phyloP scores from a whole-genome alignment of 1,140 invertebrate species.

The Pachypsylla venusta region DNA sequence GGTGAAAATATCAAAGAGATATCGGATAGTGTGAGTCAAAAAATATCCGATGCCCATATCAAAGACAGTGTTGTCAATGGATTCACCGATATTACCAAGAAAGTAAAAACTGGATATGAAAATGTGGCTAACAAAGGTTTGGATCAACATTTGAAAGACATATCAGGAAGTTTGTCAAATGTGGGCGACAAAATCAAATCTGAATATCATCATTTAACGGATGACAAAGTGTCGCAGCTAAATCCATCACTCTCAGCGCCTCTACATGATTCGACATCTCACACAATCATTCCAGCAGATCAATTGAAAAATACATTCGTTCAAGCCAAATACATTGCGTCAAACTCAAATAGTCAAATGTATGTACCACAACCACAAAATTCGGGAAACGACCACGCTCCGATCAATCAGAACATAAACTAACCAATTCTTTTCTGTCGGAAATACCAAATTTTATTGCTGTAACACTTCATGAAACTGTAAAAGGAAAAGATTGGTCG shows the following conservation, averaged over 20 bases:
- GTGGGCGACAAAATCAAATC: neutral
- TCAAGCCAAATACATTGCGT: neutral
- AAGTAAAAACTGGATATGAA: neutral
- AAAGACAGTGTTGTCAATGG: neutral
- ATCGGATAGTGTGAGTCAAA: neutral
- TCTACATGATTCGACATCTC: neutral
- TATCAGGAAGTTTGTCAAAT: neutral
- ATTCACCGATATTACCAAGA: neutral
- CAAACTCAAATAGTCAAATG: neutral
- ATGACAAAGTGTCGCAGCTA: neutral
- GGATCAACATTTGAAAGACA: neutral
- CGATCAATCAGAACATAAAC: neutral
- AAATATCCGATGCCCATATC: conserved; percentile 4
- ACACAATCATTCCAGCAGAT: neutral
- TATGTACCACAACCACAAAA: no score
- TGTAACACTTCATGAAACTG: neutral
- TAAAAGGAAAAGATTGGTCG: conserved; percentile 4
- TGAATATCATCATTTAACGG: neutral
- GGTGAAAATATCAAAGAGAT: neutral
- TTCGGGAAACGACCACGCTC: neutral
- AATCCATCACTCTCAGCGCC: no score
- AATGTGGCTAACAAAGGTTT: neutral
- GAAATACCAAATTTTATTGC: neutral
- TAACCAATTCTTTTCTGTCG: neutral
- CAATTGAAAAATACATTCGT: neutral